Evolutionary conservation across 2,113 vertebrate genomes (phyloP).

Genomic region (Coturnix japonica): DNA sequence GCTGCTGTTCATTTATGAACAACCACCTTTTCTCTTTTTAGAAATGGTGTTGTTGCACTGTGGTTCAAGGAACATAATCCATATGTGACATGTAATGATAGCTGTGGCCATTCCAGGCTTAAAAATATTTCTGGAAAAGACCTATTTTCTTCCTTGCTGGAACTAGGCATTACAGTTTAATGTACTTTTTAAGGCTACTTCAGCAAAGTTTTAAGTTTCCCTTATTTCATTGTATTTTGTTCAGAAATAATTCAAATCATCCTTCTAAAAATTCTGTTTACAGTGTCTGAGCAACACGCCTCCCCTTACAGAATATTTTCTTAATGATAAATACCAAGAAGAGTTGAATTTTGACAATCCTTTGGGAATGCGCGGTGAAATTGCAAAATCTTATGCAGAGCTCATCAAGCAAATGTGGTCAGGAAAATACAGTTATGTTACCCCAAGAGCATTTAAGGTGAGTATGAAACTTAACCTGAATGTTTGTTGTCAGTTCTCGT

Average conservation of each 20-base stretch:
- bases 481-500: not conserved
- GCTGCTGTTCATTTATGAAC: not conserved
- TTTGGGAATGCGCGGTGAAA: slow-evolving; percentile 98
- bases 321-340: slow-evolving; percentile 95
- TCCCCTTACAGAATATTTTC: slow-evolving; percentile 95
- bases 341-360: slow-evolving; percentile 98
- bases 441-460: slow-evolving; percentile 97
- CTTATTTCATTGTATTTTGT: not conserved
- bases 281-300: slow-evolving; percentile 98
- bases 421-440: slow-evolving; percentile 95
- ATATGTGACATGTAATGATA: not conserved
- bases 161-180: not conserved
- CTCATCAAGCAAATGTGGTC: slow-evolving; percentile 98
- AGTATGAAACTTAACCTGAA: slow-evolving; percentile 27
- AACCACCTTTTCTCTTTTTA: not conserved
- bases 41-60: not conserved
- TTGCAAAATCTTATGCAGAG: slow-evolving; percentile 94
- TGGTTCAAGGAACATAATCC: not conserved
- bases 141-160: not conserved
- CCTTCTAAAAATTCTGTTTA: slow-evolving; percentile 42
- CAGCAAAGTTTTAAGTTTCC: not conserved
- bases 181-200: not conserved
- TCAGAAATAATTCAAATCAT: not conserved
- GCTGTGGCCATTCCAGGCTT: not conserved
- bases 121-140: not conserved